Evolutionary conservation across 2,888 invertebrate genomes (phyloP).

Genomic region (Drosophila phalerata): DNA sequence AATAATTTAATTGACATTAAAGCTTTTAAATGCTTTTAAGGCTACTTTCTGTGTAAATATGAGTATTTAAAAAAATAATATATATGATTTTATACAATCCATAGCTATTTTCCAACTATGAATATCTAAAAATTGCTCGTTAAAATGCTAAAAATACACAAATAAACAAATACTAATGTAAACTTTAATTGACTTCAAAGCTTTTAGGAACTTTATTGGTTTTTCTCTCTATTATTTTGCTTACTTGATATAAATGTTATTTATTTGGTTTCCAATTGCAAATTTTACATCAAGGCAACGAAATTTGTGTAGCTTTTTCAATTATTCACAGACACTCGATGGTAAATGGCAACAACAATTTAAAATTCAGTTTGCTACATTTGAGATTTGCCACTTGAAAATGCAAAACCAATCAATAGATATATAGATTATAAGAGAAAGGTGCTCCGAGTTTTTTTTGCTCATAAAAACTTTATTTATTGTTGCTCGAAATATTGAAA

Average conservation of each 20-base stretch:
- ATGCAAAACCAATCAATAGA: slow-evolving; percentile 19
- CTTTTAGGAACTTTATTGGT: too few relatives aligned
- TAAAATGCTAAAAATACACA: background rate
- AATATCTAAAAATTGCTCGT: too few relatives aligned
- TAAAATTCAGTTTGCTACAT: slow-evolving; percentile 14
- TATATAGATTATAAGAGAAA: slow-evolving; percentile 1
- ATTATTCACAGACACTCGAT: slow-evolving; percentile 27
- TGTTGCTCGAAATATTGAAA: slow-evolving; percentile 4
- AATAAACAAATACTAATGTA: background rate
- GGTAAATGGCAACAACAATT: slow-evolving; percentile 1
- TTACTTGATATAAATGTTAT: background rate
- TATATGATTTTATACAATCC: too few relatives aligned
- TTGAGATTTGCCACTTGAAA: slow-evolving; percentile 5
- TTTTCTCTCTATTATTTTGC: background rate
- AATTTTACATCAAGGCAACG: background rate
- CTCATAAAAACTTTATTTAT: slow-evolving; percentile 26
- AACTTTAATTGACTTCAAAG: background rate
- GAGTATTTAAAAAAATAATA: too few relatives aligned
- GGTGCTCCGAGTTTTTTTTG: background rate
- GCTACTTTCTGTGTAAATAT: background rate
- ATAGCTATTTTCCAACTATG: too few relatives aligned
- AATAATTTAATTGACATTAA: too few relatives aligned
- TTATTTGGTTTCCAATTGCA: slow-evolving; percentile 3
- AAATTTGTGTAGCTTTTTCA: background rate
- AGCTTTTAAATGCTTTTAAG: background rate